These are phyloP conservation scores for Scalopus aquaticus DNA, from an alignment of 2,113 vertebrate genomes.

Conservation along the genomic window DNA sequence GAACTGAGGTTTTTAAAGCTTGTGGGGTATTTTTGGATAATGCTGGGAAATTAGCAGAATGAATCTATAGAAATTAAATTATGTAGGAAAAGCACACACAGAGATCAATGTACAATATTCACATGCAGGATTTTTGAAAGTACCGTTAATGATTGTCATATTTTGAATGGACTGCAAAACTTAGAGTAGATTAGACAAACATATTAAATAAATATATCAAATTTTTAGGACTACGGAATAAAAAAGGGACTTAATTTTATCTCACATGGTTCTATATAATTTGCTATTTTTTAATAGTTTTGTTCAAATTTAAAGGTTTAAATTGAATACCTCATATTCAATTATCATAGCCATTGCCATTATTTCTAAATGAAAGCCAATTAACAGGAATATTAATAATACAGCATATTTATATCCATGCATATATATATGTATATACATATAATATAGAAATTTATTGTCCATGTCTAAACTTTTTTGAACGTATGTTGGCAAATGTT, in stretches of 20 bases:
- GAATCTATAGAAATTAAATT: not conserved
- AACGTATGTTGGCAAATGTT: not conserved
- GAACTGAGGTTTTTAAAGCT: not conserved
- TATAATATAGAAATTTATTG: not conserved
- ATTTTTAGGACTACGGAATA: not conserved
- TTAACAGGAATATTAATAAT: not conserved
- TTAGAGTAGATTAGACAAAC: not conserved
- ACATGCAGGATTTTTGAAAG: not conserved
- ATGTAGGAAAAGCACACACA: not conserved
- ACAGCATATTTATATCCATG: rapidly evolving
- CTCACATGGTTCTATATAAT: not conserved
- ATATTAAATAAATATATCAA: not conserved
- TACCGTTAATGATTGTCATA: not conserved
- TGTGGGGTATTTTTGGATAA: not conserved
- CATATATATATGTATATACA: not conserved
- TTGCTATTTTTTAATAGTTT: not conserved
- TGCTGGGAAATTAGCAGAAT: not conserved
- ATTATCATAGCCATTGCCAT: not conserved
- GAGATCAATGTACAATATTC: not conserved
- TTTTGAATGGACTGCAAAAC: not conserved
- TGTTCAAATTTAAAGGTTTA: not conserved
- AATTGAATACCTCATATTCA: not conserved
- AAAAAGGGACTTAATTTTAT: constrained; percentile 4
- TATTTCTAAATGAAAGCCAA: not conserved
- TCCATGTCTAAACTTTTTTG: not conserved